Evolutionary conservation across 2,113 vertebrate species (phyloP).

Genomic region (Thymallus thymallus): DNA sequence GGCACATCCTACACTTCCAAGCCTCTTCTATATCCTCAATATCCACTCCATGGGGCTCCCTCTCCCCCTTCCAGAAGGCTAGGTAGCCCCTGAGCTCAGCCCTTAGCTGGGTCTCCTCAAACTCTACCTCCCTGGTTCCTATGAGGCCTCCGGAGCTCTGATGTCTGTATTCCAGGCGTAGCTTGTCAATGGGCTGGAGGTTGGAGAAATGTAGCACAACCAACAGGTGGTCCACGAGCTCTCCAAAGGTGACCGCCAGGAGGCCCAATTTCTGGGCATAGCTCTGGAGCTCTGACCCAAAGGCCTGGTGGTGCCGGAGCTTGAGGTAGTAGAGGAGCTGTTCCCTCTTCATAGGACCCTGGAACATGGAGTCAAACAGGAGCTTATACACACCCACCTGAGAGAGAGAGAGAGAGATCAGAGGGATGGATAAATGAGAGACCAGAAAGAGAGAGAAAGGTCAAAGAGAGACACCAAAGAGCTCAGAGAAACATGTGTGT

Average conservation of each 20-base stretch:
- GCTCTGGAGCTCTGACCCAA: slow-evolving; percentile 60
- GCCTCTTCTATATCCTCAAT: slow-evolving; percentile 78
- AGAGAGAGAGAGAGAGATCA: not conserved
- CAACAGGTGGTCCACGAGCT: slow-evolving; percentile 68
- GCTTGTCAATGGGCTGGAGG: slow-evolving; percentile 62
- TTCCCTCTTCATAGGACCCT: slow-evolving; percentile 59
- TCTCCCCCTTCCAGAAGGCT: slow-evolving; percentile 74
- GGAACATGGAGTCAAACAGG: slow-evolving; percentile 76
- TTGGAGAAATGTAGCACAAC: slow-evolving; percentile 64
- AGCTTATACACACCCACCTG: slow-evolving; percentile 75
- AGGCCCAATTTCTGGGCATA: slow-evolving; percentile 57
- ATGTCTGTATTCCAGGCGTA: slow-evolving; percentile 74
- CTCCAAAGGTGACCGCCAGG: slow-evolving; percentile 54
- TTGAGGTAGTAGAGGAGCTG: slow-evolving; percentile 57
- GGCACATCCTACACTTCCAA: slow-evolving; percentile 74
- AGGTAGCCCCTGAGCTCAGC: slow-evolving; percentile 51
- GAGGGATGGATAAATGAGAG: not conserved
- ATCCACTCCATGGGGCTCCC: slow-evolving; percentile 72
- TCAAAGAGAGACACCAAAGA: not conserved
- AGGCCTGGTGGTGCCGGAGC: slow-evolving; percentile 49
- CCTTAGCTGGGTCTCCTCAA: slow-evolving; percentile 58
- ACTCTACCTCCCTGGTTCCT: slow-evolving; percentile 59
- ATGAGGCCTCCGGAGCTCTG: slow-evolving; percentile 62
- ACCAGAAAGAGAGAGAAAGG: not conserved
- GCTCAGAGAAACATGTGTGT: not conserved